Evolutionary conservation across 2,113 vertebrate genomes (phyloP), one percentile per base, ranked within the genome.

Genomic region (Entomyzon cyanotis): DNA sequence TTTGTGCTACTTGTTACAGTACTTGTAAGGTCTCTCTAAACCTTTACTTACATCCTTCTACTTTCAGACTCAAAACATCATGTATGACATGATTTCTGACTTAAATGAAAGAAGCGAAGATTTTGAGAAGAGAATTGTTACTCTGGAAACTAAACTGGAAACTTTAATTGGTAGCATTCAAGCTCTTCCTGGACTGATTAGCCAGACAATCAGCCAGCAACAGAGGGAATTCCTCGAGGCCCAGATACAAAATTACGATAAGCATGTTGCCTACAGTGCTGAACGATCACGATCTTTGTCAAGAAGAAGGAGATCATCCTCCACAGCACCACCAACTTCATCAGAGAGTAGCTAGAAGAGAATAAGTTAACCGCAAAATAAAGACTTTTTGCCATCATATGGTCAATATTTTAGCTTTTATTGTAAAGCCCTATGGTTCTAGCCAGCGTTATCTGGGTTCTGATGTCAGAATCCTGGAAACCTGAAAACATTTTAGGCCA

Each of bases 391-490:
- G 99, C 99, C 99, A 99, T 99, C 99, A 99, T 99, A 99, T 99
- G 99, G 99, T 99, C 98, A 98, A 99, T 99, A 99, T 99, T 98
- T 98, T 98, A 98, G 99, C 99, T 99, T 99, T 99, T 99, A 99
- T 99, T 99, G 99, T 99, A 99, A 99, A 99, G 99, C 99, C 99
- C 99, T 99, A 99, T 98, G 98, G 98, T 99, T 99, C 99, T 99
- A 99, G 99, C 98, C 98, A 99, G 98, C 93, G 98, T 99, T 99
- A 98, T 99, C 98, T 98, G 98, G 98, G 98, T 99, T 99, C 99
- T 99, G 99, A 99, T 99, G 97, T 99, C 99, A 99, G 99, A 99
- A 98, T 99, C 98, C 97, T 98, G 98, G 98, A 98, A 98, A 99
- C 98, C 98, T 98, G 98, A 98, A 99, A 94, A 98, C 90, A 83